Percentiles rank a stretch among this genome's conserved stretches.
These are phyloP conservation scores for Tamandua tetradactyla DNA, from an alignment of 2,797 vertebrate genomes.

Conservation along the genomic window DNA sequence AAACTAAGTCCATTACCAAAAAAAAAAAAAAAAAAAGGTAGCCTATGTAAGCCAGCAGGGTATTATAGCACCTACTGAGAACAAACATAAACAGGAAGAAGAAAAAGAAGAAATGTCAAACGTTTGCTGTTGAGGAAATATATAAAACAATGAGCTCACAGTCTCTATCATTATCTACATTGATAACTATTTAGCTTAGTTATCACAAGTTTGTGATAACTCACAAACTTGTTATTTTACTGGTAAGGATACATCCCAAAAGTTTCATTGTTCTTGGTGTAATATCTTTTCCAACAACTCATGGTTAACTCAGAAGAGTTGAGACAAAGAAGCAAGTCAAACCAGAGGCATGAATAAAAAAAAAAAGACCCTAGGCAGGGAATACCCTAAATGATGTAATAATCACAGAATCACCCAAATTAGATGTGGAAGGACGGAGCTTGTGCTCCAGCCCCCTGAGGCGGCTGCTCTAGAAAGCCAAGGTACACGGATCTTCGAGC, in stretches of 20 bases:
- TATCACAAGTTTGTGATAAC: too few species aligned
- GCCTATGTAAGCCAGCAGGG: not conserved
- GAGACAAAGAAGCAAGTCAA: not conserved
- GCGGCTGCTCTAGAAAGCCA: not conserved
- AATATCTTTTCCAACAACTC: slow-evolving; percentile 41
- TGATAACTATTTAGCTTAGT: slow-evolving; percentile 7
- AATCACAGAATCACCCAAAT: slow-evolving; percentile 62
- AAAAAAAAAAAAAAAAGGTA: not conserved
- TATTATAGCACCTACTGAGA: not conserved
- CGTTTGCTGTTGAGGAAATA: not conserved
- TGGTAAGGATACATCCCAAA: not conserved
- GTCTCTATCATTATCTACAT: not conserved
- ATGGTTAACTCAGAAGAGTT: slow-evolving; percentile 7
- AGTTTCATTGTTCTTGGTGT: not conserved
- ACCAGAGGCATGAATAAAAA: not conserved
- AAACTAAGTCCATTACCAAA: too few species aligned
- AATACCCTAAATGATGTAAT: slow-evolving; percentile 52
- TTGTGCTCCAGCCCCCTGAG: not conserved
- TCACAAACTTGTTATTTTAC: slow-evolving; percentile 18
- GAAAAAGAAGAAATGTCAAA: not conserved
- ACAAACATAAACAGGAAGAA: not conserved
- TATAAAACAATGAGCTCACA: not conserved
- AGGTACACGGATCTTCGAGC: not conserved
- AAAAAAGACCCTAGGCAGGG: not conserved
- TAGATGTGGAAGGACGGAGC: slow-evolving; percentile 25